These are phyloP conservation scores for Trichoplusia ni DNA, from an alignment of 1,140 invertebrate species.

Conservation along the genomic window DNA sequence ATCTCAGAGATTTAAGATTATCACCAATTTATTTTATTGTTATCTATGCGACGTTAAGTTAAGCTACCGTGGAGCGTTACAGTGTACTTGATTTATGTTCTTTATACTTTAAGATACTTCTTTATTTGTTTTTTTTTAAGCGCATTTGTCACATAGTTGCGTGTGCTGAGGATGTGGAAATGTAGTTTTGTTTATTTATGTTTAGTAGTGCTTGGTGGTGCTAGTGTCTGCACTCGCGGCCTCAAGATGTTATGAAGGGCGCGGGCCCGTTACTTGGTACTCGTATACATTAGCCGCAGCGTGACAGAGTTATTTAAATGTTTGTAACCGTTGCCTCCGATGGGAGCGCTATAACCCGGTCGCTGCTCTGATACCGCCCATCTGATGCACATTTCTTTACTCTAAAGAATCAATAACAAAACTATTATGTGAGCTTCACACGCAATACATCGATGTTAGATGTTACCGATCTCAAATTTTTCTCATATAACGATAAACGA, in stretches of 20 bases:
- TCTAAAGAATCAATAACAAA: neutral
- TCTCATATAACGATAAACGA: too few species aligned
- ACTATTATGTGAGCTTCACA: slow-evolving; percentile 1
- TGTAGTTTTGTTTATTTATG: slow-evolving; percentile 35
- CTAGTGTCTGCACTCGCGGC: slow-evolving; percentile 27
- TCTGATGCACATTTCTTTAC: slow-evolving; percentile 11
- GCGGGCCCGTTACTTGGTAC: slow-evolving; percentile 56
- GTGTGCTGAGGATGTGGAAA: too few species aligned
- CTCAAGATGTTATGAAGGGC: slow-evolving; percentile 57
- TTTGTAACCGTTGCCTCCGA: slow-evolving; percentile 57
- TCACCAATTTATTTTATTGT: slow-evolving; percentile 46
- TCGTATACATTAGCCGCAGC: slow-evolving; percentile 52
- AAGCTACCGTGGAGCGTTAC: slow-evolving; percentile 30
- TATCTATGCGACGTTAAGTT: slow-evolving; percentile 20
- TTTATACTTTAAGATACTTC: slow-evolving; percentile 2
- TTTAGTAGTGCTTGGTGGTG: slow-evolving; percentile 8
- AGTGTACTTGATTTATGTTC: slow-evolving; percentile 24
- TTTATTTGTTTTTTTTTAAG: slow-evolving; percentile 10
- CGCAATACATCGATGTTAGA: too few species aligned
- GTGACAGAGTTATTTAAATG: slow-evolving; percentile 70
- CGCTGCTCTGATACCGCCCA: slow-evolving; percentile 31
- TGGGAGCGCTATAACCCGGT: slow-evolving; percentile 51
- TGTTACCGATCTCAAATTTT: too few species aligned
- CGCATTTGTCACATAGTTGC: slow-evolving; percentile 28
- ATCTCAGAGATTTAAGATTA: slow-evolving; percentile 34